Evolutionary conservation across 2,888 invertebrate genomes (phyloP), one percentile per base, ranked within the genome.

Genomic region (Strigamia maritima): DNA sequence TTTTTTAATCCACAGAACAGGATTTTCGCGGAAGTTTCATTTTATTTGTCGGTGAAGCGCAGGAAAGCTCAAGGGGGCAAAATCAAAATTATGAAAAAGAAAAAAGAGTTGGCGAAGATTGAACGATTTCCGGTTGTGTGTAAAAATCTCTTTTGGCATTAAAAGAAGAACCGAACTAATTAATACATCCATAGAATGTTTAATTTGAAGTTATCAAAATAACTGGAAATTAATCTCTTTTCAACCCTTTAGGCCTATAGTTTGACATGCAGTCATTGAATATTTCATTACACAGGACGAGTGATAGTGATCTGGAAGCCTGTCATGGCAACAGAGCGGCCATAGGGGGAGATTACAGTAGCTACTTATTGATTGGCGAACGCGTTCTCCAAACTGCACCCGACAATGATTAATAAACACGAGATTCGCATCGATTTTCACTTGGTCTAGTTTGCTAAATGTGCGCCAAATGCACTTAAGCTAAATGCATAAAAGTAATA

Each of bases 361-460:
- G 65, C 65, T 28, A 65, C 65, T 65, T 65, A 65, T 65, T 65
- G 65, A 65, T 65, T 65, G 65, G 26, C 24, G 65, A 65, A 65
- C 65, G 65, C 65, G 65, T 65, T 65, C 65, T 24, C 65, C 65
- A 65, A 65, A 65, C 65, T 65, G 65, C 65, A 65, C 65, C 65
- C 65, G 65, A 65, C 65, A 65, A 65, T 65, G 65, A 65, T 65
- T 65, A 65, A 65, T 65, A 65, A 65, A 65, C 65, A 65, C 65
- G 65, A 28, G 65, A 65, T 65, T 65, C 65, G 65, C 26, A 65
- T 65, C 65, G 65, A 65, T 65, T 65, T 65, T 65, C 65, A 65
- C 65, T 65, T 65, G 65, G 65, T 65, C 65, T 65, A 28, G 14
- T 65, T 65, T 65, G 12, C n/a, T 24, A 65, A 65, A 65, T 26